Base-by-base conservation (phyloP, 2,797 vertebrate genomes). In the Labroides dimidiatus region DNA sequence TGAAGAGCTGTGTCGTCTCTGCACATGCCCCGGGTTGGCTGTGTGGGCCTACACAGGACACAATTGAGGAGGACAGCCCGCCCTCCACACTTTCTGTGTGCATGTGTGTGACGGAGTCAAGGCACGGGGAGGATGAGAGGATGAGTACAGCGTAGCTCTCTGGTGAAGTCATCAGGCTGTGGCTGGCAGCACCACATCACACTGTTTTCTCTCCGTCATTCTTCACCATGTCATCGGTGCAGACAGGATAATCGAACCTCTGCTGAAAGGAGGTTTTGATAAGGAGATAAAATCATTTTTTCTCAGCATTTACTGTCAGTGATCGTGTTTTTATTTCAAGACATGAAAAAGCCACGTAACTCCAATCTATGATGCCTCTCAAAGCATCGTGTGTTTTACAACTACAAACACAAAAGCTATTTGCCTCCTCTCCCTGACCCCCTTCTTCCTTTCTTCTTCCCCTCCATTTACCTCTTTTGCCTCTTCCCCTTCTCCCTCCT, bases 81-180 rank as follows among this genome's bases (percentile, higher is more conserved):
- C 59, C 19, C 36, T 30, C 41, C 42, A 48, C 10, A 52, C 48
- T 54, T 41, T 53, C 45, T 43, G 20, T 64, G 21, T 71, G 48
- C 49, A 27, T 67, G 57, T 79, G 68, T 64, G 80, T 51, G 67
- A 77, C 21, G 64, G 64, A 53, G 72, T 64, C 14, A 47, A 64
- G 60, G 68, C 62, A 51, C 24, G 20, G 54, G 53, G 64, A 65
- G 59, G 84, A 78, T 62, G 80, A 80, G 75, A 65, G 59, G 84
- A 78, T 62, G 80, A 80, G 74, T 41, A 60, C 57, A 14, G 59
- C 69, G n/a, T 75, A 70, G 77, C 45, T 75, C 73, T 73, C 67
- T 44, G 78, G 54, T 88, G 87, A 91, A 73, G 86, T 91, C 87
- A 92, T 88, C 79, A 56, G 72, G 65, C 50, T 81, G 71, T 75